A percentile compares a stretch with the other conserved stretches of the same genome.
Conservation (phyloP, 2,888 invertebrate species). For the Eustalomyia histrio region DNA sequence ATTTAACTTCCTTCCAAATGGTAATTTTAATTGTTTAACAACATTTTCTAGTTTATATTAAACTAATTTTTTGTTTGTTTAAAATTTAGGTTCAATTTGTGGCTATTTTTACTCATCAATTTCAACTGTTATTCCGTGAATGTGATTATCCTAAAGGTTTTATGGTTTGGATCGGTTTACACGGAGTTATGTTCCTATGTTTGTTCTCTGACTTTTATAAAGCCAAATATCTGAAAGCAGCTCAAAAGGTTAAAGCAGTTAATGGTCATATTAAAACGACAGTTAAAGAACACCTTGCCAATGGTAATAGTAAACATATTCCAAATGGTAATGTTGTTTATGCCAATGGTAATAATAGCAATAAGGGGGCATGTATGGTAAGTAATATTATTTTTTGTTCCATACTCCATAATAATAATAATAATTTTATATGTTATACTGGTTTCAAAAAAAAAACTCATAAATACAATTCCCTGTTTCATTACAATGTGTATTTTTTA, state of each 20-base stretch:
- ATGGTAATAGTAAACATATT: slow-evolving; percentile 67
- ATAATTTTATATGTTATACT: too few relatives aligned
- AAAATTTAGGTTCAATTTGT: slow-evolving; percentile 94
- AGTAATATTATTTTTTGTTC: slow-evolving; percentile 72
- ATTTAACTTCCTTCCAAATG: slow-evolving; percentile 97
- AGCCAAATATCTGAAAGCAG: slow-evolving; percentile 84
- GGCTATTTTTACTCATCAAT: slow-evolving; percentile 93
- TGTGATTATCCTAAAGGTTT: slow-evolving; percentile 95
- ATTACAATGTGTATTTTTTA: background rate
- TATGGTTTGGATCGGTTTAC: slow-evolving; percentile 96
- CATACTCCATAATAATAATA: too few relatives aligned
- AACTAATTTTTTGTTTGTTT: background rate
- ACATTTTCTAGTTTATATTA: background rate
- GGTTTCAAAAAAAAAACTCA: too few relatives aligned
- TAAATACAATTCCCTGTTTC: background rate
- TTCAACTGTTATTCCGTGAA: slow-evolving; percentile 92
- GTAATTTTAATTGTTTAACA: slow-evolving; percentile 79
- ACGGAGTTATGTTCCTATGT: slow-evolving; percentile 95
- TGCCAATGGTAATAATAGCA: slow-evolving; percentile 72
- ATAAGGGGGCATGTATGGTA: slow-evolving; percentile 86
- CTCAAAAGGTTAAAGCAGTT: slow-evolving; percentile 69
- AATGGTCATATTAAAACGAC: slow-evolving; percentile 70
- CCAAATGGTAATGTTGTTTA: slow-evolving; percentile 60
- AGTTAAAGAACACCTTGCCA: slow-evolving; percentile 63
- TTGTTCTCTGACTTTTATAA: slow-evolving; percentile 97